Conservation (phyloP, 37 sponge, comb jelly and placozoan species). For the Corticium candelabrum region DNA sequence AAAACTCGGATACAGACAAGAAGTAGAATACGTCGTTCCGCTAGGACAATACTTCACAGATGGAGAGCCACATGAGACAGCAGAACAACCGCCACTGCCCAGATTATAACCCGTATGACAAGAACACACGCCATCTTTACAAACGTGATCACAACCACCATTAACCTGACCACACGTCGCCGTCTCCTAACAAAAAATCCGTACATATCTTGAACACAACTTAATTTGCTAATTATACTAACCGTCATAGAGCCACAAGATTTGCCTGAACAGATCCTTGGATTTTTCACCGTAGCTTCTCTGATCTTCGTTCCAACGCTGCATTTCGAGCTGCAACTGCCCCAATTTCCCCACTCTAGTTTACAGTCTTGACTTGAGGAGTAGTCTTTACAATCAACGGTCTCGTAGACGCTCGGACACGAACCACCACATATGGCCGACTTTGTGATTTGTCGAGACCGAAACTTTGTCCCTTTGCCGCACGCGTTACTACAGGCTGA, state of each 20-base stretch:
- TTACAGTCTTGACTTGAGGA: background rate
- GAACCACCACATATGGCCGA: background rate
- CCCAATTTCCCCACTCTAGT: background rate
- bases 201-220: too few relatives aligned
- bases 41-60: background rate
- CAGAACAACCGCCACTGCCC: background rate
- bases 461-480: too few relatives aligned
- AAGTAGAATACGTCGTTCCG: background rate
- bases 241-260: background rate
- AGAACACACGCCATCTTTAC: background rate
- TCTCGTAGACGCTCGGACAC: background rate
- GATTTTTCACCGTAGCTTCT: background rate
- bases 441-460: too few relatives aligned
- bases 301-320: background rate
- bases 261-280: background rate
- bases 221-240: too few relatives aligned
- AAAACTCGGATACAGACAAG: background rate
- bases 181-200: background rate
- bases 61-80: background rate
- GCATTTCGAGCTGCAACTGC: background rate
- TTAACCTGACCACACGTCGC: background rate
- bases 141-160: slow-evolving; percentile 2
- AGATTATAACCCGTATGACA: background rate
- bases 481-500: background rate
- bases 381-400: background rate